Evolutionary conservation across 2,797 vertebrate genomes (phyloP).

Genomic region (Loriculus beryllinus): DNA sequence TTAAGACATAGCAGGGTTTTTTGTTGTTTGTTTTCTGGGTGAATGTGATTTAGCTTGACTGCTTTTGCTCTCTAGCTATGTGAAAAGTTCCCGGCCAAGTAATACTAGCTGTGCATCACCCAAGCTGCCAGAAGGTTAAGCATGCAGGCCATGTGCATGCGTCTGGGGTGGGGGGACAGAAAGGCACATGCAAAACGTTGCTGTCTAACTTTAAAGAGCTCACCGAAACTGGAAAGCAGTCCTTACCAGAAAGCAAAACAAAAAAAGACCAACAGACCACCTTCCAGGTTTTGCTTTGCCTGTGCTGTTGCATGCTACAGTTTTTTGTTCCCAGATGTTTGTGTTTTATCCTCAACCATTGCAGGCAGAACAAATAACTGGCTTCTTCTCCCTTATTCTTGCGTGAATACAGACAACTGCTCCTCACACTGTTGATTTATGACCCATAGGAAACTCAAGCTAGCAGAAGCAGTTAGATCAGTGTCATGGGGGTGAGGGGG

Average conservation of each 20-base stretch:
- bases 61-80: background rate
- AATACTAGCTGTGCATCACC: background rate
- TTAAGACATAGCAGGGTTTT: background rate
- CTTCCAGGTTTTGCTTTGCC: background rate
- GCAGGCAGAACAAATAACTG: background rate
- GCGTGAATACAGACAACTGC: background rate
- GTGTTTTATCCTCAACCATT: background rate
- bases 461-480: background rate
- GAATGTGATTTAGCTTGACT: background rate
- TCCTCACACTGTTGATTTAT: background rate
- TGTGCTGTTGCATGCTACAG: background rate
- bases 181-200: background rate
- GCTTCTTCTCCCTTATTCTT: background rate
- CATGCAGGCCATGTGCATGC: background rate
- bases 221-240: background rate
- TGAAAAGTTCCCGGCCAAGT: background rate
- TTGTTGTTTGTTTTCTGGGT: background rate
- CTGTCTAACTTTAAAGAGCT: background rate
- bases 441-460: background rate
- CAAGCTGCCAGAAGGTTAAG: background rate
- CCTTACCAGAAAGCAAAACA: background rate
- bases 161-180: background rate
- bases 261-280: background rate
- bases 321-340: background rate
- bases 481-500: background rate